Evolutionary conservation across 2,888 invertebrate genomes (phyloP).

Genomic region (Erebia epiphron): DNA sequence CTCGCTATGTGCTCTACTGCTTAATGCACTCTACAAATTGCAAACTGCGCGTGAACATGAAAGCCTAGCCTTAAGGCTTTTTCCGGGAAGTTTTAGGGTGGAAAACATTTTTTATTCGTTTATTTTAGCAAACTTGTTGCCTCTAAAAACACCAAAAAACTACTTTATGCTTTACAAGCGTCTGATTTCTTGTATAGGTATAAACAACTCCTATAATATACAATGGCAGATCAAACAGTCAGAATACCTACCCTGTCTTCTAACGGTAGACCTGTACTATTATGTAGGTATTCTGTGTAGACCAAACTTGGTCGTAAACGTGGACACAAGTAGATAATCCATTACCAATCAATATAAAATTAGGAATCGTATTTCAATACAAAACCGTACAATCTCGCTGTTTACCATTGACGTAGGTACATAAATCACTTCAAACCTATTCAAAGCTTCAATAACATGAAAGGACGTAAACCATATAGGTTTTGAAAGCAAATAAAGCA

Average conservation of each 20-base stretch:
- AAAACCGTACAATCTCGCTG: constrained; percentile 29
- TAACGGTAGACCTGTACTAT: no score
- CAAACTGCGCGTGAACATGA: constrained; percentile 13
- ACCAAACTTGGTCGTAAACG: no score
- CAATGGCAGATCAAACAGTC: no score
- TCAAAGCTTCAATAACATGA: constrained; percentile 35
- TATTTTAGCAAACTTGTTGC: not conserved
- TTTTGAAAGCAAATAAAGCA: constrained; percentile 47
- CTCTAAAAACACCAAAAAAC: not conserved
- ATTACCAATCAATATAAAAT: constrained; percentile 4
- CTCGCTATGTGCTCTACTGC: constrained; percentile 15
- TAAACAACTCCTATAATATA: no score
- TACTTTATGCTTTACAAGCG: no score
- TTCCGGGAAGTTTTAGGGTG: constrained; percentile 2
- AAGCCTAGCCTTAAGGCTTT: not conserved
- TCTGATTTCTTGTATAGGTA: no score
- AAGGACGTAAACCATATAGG: constrained; percentile 40
- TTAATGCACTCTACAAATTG: constrained; percentile 18
- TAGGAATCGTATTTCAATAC: constrained; percentile 19
- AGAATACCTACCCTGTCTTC: no score
- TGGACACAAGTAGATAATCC: not conserved
- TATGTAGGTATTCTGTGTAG: no score
- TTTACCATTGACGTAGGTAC: constrained; percentile 27
- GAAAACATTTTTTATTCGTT: not conserved
- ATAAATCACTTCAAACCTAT: constrained; percentile 37